These are phyloP conservation scores for Geophilus truncorum DNA, from an alignment of 2,888 invertebrate genomes.

Conservation along the genomic window DNA sequence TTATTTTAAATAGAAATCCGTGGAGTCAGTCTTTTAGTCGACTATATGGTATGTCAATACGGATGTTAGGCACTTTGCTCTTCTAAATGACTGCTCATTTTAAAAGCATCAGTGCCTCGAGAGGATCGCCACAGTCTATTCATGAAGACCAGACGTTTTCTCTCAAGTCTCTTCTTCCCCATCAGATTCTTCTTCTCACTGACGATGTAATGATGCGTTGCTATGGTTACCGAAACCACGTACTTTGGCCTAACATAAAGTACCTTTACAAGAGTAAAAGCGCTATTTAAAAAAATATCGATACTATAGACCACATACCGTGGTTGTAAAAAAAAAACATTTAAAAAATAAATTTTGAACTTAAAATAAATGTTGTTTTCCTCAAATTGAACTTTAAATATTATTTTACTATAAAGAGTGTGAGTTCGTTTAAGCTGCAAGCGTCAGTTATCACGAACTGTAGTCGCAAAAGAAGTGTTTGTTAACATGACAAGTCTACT, in stretches of 20 bases:
- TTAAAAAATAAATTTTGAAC: no score
- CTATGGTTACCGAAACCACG: not conserved
- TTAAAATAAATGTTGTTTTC: no score
- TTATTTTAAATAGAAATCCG: not conserved
- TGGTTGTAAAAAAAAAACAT: no score
- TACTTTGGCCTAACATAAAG: not conserved
- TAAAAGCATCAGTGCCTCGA: constrained; percentile 12
- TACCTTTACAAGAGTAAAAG: not conserved
- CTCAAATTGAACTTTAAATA: no score
- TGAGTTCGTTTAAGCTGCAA: no score
- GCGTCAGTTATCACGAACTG: not conserved
- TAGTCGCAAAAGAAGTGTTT: not conserved
- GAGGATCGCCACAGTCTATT: constrained; percentile 12
- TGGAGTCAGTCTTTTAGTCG: not conserved
- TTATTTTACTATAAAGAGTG: no score
- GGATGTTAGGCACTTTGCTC: not conserved
- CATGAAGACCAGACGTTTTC: not conserved
- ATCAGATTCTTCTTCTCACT: not conserved
- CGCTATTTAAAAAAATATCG: not conserved
- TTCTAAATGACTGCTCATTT: constrained; percentile 12
- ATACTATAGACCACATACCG: no score
- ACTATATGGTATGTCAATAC: not conserved
- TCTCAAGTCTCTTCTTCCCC: not conserved
- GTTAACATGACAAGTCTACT: not conserved
- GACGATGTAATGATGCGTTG: constrained; percentile 15